Base-by-base conservation (phyloP, 2,888 invertebrate species). In the Eupelmus urozonus region DNA sequence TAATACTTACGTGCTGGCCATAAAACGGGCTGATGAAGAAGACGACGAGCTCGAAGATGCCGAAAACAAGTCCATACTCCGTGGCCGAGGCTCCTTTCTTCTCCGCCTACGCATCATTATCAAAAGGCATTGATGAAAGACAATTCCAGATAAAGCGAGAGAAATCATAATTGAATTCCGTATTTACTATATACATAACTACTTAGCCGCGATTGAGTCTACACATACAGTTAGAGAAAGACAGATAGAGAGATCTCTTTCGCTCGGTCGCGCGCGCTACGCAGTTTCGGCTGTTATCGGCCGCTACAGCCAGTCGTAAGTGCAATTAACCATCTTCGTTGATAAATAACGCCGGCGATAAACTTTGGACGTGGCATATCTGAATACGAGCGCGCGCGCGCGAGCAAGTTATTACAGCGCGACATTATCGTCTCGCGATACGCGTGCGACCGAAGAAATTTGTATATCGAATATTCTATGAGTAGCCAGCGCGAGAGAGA, bases 51-150 rank as follows among this genome's bases (percentile, higher is more conserved):
- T 97, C 96, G 89, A 96, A 97, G 55, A 96, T 92, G 0, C 96
- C 96, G 87, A 97, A 97, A 0, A 97, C 96, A 81, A 96, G 91
- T 0, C 97, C 97, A 87, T 96, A 96, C 85, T 96, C 95, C 11
- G 95, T 94, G 0, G 96, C 94, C 18, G 94, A 92, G 20, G 96
- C 95, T 9, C 95, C 94, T 90, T 96, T 96, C 79, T 91, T 92
- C 86, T 95, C 95, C 13, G 96, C 97, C 96, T 96, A 53, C 9
- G 16, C 49, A 16, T 11, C 16, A 53, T 53, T 53, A 53, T 53
- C 53, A 45, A 16, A 18, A 4, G 2, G 23, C 29, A 90, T 11
- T 7, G 16, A 45, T 13, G 45, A 45, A 45, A 45, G 45, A 45
- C 16, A 45, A 45, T 45, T 18, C 2, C 11, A 59, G 27, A 73